Conservation (phyloP, 2,113 vertebrate genomes). For the Engraulis encrasicolus region DNA sequence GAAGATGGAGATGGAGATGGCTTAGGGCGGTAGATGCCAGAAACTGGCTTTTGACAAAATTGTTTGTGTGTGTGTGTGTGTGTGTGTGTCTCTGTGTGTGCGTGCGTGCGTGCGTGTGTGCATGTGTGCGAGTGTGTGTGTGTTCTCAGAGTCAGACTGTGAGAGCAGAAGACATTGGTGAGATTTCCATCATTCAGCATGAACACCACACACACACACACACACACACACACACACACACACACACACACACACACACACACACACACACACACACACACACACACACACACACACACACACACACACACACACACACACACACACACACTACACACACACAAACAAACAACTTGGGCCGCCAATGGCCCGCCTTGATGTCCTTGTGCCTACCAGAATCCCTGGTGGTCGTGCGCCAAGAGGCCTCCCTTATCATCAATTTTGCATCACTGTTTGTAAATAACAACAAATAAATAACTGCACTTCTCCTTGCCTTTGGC, state of each 20-base stretch:
- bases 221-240: background rate
- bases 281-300: too few relatives aligned
- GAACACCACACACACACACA: background rate
- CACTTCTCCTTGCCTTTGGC: conserved; percentile 62
- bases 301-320: background rate
- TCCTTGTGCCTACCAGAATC: conserved; percentile 74
- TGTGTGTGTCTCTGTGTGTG: too few relatives aligned
- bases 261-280: background rate
- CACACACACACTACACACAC: background rate
- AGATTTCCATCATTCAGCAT: background rate
- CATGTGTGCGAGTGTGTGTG: too few relatives aligned
- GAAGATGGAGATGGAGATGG: background rate
- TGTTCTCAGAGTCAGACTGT: background rate
- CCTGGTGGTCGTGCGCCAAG: conserved; percentile 68
- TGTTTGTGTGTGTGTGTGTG: too few relatives aligned
- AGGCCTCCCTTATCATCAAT: conserved; percentile 74
- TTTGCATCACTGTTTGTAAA: conserved; percentile 79
- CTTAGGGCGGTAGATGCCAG: background rate
- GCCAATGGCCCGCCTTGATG: conserved; percentile 66
- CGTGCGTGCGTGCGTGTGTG: too few relatives aligned
- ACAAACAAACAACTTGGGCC: too few relatives aligned
- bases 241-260: background rate
- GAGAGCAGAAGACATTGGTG: background rate
- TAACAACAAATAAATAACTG: conserved; percentile 9
- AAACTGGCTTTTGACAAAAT: background rate